These are phyloP conservation scores for Drosophila meridiana DNA, from an alignment of 2,888 invertebrate genomes.

Conservation along the genomic window DNA sequence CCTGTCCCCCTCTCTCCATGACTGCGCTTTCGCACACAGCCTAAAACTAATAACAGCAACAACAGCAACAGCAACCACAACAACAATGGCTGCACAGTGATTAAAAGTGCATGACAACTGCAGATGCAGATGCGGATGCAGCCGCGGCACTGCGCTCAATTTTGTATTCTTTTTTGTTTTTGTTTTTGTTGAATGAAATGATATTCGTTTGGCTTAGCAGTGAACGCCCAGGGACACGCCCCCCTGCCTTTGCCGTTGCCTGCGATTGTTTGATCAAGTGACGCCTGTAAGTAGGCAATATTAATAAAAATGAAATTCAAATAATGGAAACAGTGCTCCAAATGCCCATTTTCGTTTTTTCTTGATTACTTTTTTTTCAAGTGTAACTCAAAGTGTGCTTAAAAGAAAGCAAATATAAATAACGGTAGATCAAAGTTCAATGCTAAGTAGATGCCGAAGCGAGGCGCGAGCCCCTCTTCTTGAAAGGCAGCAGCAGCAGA, in stretches of 20 bases:
- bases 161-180: neutral
- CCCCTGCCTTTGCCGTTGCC: neutral
- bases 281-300: constrained; percentile 50
- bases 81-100: constrained; percentile 15
- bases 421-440: constrained; percentile 16
- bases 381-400: constrained; percentile 11
- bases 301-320: neutral
- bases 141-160: constrained; percentile 16
- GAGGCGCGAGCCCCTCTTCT: neutral
- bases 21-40: constrained; percentile 3
- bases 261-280: constrained; percentile 24
- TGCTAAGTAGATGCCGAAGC: neutral
- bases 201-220: neutral
- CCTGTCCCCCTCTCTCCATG: neutral
- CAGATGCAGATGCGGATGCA: constrained; percentile 12
- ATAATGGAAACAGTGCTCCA: constrained; percentile 16
- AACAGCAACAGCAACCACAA: constrained; percentile 3
- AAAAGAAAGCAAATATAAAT: constrained; percentile 11
- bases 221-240: neutral
- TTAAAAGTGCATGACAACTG: constrained; percentile 37
- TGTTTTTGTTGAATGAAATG: constrained; percentile 11
- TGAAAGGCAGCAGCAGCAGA: neutral
- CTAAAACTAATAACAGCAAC: constrained; percentile 23
- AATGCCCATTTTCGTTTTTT: constrained; percentile 2
- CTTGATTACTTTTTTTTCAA: constrained; percentile 36